Conservation (phyloP, 2,113 vertebrate species). For the Phoxinus phoxinus region DNA sequence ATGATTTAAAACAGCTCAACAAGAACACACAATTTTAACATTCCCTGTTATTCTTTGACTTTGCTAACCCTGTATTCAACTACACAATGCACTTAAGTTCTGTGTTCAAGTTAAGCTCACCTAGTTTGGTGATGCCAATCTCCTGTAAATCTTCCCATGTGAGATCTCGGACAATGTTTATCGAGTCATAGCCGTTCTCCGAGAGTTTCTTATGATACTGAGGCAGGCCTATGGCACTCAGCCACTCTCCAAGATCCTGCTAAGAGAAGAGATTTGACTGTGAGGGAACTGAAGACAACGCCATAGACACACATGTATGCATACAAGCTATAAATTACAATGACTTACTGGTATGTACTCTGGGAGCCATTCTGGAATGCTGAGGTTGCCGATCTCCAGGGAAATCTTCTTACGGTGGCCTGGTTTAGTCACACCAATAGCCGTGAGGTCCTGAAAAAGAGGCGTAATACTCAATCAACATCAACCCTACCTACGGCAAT, state of each 20-base stretch:
- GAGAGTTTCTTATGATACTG: conserved; percentile 94
- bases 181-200: conserved; percentile 93
- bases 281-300: not conserved
- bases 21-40: too few relatives aligned
- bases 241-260: conserved; percentile 91
- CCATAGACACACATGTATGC: not conserved
- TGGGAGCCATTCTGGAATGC: conserved; percentile 92
- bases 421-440: conserved; percentile 94
- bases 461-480: not conserved
- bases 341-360: conserved; percentile 88
- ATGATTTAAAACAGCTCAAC: too few relatives aligned
- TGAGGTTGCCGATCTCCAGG: conserved; percentile 90
- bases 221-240: conserved; percentile 87
- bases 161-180: conserved; percentile 89
- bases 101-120: conserved; percentile 70
- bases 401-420: conserved; percentile 96
- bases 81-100: too few relatives aligned
- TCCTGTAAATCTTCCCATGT: conserved; percentile 97
- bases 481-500: not conserved
- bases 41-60: too few relatives aligned
- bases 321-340: not conserved
- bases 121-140: conserved; percentile 94
- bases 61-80: too few relatives aligned
- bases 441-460: conserved; percentile 86
- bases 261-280: conserved; percentile 58